Base-by-base conservation (phyloP, 2,797 vertebrate genomes). In the Mus caroli region DNA sequence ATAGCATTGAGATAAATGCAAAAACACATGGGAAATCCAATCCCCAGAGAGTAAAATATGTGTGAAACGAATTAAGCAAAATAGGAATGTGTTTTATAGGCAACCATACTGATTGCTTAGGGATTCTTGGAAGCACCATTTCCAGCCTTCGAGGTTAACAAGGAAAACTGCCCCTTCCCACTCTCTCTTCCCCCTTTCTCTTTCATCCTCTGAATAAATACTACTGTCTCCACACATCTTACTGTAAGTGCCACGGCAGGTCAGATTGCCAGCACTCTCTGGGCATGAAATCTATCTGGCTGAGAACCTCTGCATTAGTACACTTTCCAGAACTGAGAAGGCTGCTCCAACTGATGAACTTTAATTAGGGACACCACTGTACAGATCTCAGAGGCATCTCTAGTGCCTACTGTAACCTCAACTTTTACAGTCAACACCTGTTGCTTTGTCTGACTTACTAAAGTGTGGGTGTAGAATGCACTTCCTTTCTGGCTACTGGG, bases 21-120 rank as follows among this genome's bases (percentile, higher is more conserved):
- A 52, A 76, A 54, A 7, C 31, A 50, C 85, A 62, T 87, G n/a
- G 78, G 52, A 95, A 84, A 83, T 85, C 37, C 67, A 86, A 60
- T 46, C 60, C 54, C 77, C 56, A 79, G 83, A 64, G 43, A 84
- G 67, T 56, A 77, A 73, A 86, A 92, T 46, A 11, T 34, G 4
- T 91, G n/a, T 50, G n/a, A 88, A 92, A 67, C 52, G 86, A 86
- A 79, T 79, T 22, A 92, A 56, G 40, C n/a, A 88, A 79, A 92
- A 60, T 79, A n/a, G 73, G 56, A 88, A 56, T 67, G 75, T 46
- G 64, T 87, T 60, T 93, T 64, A 50, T 34, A 93, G 62, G 54
- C 19, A 67, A 67, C 24, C 14, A 64, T 37, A 67, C 37, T 26
- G 31, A 9, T 93, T 94, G 84, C 54, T 82, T 52, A 90, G 20